A percentile compares a stretch with the other conserved stretches of the same genome.
Conservation (phyloP, 2,797 vertebrate genomes). For the Anableps anableps region DNA sequence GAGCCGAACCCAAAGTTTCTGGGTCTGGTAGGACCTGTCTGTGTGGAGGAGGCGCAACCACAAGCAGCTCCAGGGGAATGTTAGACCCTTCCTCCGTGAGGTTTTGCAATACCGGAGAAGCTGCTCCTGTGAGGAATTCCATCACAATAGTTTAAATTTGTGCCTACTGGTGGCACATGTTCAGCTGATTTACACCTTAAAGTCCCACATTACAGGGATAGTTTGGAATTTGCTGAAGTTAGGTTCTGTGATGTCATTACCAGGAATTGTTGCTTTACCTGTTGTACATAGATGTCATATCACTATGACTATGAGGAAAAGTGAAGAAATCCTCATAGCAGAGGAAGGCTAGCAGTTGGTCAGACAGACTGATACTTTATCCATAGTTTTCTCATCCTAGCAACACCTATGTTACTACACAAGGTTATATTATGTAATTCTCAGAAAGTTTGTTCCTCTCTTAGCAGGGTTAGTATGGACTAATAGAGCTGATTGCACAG, state of each 20-base stretch:
- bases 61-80: constrained; percentile 28
- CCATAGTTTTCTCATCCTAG: not conserved
- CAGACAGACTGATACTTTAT: not conserved
- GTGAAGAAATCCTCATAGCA: not conserved
- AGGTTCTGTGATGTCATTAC: not conserved
- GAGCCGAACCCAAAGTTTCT: constrained; percentile 66
- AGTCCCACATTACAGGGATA: not conserved
- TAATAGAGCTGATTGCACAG: too few relatives aligned
- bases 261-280: not conserved
- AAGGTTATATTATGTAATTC: not conserved
- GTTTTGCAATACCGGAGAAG: constrained; percentile 41
- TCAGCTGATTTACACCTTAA: not conserved
- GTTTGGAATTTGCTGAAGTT: not conserved
- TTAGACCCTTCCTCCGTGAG: constrained; percentile 11
- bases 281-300: not conserved
- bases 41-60: constrained; percentile 64
- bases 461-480: not conserved
- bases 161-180: not conserved
- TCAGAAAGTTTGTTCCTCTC: not conserved
- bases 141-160: not conserved
- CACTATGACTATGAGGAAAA: not conserved
- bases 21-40: constrained; percentile 71
- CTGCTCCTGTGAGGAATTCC: constrained; percentile 46
- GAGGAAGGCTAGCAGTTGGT: not conserved
- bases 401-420: not conserved